A percentile compares a stretch with the other conserved stretches of the same genome.
These are phyloP conservation scores for Daboia siamensis DNA, from an alignment of 2,113 vertebrate genomes.

Conservation along the genomic window DNA sequence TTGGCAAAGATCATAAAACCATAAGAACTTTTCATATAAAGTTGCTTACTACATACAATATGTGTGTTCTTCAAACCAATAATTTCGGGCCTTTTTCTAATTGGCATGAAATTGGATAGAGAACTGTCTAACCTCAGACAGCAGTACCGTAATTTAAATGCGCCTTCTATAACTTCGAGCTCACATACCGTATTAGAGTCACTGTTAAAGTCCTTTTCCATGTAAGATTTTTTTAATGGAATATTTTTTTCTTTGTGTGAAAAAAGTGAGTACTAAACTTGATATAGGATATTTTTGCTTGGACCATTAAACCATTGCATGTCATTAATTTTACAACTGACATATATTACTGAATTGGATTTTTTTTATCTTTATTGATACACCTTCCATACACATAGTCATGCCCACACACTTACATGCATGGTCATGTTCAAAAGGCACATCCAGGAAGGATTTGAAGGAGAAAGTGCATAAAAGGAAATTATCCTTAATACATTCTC, in stretches of 20 bases:
- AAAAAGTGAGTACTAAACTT: background rate
- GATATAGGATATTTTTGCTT: background rate
- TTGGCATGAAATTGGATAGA: background rate
- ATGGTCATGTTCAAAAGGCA: background rate
- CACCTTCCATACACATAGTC: background rate
- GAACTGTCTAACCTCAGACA: background rate
- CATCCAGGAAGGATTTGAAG: background rate
- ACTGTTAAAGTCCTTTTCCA: background rate
- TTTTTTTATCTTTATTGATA: background rate
- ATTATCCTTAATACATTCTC: background rate
- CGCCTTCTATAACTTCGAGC: background rate
- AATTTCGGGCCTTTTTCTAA: background rate
- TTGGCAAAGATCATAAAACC: background rate
- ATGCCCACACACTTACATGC: background rate
- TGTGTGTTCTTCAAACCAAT: background rate
- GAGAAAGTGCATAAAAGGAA: background rate
- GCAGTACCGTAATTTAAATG: background rate
- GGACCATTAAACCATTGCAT: background rate
- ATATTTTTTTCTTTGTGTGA: background rate
- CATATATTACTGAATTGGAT: background rate
- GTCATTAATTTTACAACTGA: background rate
- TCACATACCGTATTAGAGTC: background rate
- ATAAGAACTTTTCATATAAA: background rate
- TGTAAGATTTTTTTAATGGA: background rate
- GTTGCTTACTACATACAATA: background rate